Evolutionary conservation across 2,888 invertebrate species (phyloP), one percentile per base, ranked within the genome.

Genomic region (Dichetophora obliterata): DNA sequence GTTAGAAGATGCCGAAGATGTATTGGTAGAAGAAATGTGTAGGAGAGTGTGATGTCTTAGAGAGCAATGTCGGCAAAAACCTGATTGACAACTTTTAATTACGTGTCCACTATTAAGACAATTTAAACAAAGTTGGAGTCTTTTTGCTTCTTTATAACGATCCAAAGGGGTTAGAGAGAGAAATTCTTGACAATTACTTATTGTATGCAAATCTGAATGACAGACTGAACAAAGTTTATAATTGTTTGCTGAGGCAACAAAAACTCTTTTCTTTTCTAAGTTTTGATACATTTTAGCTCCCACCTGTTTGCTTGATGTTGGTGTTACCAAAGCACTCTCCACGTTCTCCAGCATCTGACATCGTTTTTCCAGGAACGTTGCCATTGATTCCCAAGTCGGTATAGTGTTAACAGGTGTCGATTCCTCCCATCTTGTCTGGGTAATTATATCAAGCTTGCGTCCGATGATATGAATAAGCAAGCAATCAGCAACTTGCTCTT

Each of bases 401-500:
- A 76, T 5, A 3, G 11, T 3, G 65, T 70, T 37, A 5, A 19
- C 5, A 16, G 50, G 14, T 27, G 75, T 34, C 34, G 61, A 27
- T 57, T 77, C 70, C 50, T 76, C 75, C 77, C 74, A 80, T 43
- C 73, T 78, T 27, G 59, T 71, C 70, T 27, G 75, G 61, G 27
- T 48, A 73, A 24, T n/a, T 34, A 14, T 37, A 6, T 79, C 78
- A 22, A 79, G 65, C 52, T 79, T 77, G 14, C 34, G 70, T 5
- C 27, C 48, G 43, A 77, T 54, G 16, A 77, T 43, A 50, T 75
- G 72, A 24, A 77, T 78, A 9, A 80, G 66, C 59, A 77, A 48
- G 48, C 77, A 76, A 34, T 77, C 77, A 24, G 73, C 75, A 11
- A 80, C 66, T 66, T 77, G 76, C 8, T 75, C 69, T n/a, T 76